A percentile compares a stretch with the other conserved stretches of the same genome.
phyloP scores from a whole-genome alignment of 2,113 vertebrate genomes.

The Lepisosteus oculatus region DNA sequence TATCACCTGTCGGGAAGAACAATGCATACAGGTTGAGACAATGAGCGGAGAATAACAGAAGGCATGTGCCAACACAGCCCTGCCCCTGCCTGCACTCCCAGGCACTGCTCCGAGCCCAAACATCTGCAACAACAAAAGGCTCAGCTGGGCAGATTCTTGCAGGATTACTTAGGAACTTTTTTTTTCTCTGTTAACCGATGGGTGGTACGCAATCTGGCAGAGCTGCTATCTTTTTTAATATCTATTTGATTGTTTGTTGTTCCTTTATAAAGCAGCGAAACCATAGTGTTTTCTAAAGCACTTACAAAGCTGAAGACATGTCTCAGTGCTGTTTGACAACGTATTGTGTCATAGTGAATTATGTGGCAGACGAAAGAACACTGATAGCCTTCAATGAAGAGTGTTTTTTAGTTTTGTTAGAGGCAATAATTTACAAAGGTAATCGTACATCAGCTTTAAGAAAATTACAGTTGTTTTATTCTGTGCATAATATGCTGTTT shows the following conservation, averaged over 20 bases:
- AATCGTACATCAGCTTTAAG: no score
- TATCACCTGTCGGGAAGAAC: slow-evolving; percentile 97
- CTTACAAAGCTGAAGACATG: slow-evolving; percentile 51
- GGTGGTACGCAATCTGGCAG: slow-evolving; percentile 74
- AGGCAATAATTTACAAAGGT: no score
- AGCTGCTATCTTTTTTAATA: slow-evolving; percentile 36
- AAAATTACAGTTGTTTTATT: no score
- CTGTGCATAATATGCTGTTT: no score
- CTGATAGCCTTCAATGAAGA: slow-evolving; percentile 1
- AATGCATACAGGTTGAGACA: slow-evolving; percentile 98
- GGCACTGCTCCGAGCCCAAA: slow-evolving; percentile 79
- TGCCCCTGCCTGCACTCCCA: slow-evolving; percentile 60
- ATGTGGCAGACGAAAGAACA: slow-evolving; percentile 43
- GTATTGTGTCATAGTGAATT: slow-evolving; percentile 53
- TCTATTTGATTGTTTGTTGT: slow-evolving; percentile 29
- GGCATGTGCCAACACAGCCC: slow-evolving; percentile 88
- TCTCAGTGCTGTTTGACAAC: slow-evolving; percentile 55
- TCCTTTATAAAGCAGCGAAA: slow-evolving; percentile 30
- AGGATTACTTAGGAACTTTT: slow-evolving; percentile 68
- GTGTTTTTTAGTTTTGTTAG: no score
- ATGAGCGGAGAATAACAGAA: slow-evolving; percentile 77
- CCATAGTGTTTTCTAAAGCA: slow-evolving; percentile 42
- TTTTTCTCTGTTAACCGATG: slow-evolving; percentile 56
- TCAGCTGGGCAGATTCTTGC: slow-evolving; percentile 75
- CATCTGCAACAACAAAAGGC: slow-evolving; percentile 95